Percentiles rank a stretch among this genome's conserved stretches.
Evolutionary conservation across 2,113 vertebrate genomes (phyloP).

Genomic region (Steatornis caripensis): DNA sequence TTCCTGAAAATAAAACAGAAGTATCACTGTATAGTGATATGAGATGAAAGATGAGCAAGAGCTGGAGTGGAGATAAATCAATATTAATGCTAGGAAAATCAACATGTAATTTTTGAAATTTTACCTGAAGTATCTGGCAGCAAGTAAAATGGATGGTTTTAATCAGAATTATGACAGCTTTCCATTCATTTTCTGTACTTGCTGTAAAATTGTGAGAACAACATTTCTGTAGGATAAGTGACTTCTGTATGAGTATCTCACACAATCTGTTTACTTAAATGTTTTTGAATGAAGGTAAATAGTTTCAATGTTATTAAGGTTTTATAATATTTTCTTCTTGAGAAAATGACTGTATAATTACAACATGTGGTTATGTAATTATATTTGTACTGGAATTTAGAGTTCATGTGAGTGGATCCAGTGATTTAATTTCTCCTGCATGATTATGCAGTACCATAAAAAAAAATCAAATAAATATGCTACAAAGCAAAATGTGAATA

Average conservation of each 20-base stretch:
- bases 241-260: not conserved
- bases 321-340: not conserved
- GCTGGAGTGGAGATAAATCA: not conserved
- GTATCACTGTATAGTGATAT: not conserved
- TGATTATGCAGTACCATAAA: conserved; percentile 23
- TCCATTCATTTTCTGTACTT: not conserved
- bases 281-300: not conserved
- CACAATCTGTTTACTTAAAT: not conserved
- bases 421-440: conserved; percentile 14
- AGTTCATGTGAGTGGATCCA: not conserved
- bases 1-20: not conserved
- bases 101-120: not conserved
- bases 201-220: not conserved
- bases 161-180: not conserved
- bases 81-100: not conserved
- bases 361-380: not conserved
- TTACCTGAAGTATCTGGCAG: not conserved
- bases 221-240: not conserved
- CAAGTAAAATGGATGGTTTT: not conserved
- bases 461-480: conserved; percentile 35
- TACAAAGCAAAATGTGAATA: conserved; percentile 14
- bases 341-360: not conserved
- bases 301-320: not conserved
- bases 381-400: not conserved
- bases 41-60: not conserved